A percentile compares a stretch with the other conserved stretches of the same genome.
Evolutionary conservation across 1,140 invertebrate species (phyloP).

Genomic region (Meloidogyne exigua): DNA sequence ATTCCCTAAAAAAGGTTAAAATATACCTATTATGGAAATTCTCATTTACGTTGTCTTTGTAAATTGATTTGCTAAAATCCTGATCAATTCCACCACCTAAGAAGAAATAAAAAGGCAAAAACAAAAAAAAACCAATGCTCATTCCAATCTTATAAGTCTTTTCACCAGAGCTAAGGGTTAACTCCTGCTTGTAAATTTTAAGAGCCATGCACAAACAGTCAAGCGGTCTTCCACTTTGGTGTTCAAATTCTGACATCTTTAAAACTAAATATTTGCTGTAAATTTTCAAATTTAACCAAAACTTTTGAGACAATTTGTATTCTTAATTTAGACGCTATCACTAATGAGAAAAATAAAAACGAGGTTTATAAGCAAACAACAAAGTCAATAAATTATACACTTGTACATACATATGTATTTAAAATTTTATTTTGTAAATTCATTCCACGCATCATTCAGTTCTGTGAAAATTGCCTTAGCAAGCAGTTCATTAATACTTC

Average conservation of each 20-base stretch:
- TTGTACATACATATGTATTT: no score
- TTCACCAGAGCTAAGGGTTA: neutral
- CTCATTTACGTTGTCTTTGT: conserved; percentile 7
- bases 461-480: conserved; percentile 95
- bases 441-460: conserved; percentile 94
- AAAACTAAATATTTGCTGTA: no score
- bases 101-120: no score
- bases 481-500: conserved; percentile 69
- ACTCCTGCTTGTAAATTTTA: conserved; percentile 12
- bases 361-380: neutral
- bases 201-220: conserved; percentile 22
- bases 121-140: no score
- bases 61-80: conserved; percentile 10
- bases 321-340: no score
- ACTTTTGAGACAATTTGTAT: no score
- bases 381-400: neutral
- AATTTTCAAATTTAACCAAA: no score
- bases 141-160: conserved; percentile 17
- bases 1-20: conserved; percentile 2
- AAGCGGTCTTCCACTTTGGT: conserved; percentile 7
- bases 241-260: conserved; percentile 20
- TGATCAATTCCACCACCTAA: conserved; percentile 25
- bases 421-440: conserved; percentile 74
- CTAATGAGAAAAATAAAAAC: neutral
- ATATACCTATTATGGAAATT: neutral